Percentiles rank a stretch among this genome's conserved stretches.
phyloP scores from a whole-genome alignment of 2,113 vertebrate species.

The Prietella phreatophila region DNA sequence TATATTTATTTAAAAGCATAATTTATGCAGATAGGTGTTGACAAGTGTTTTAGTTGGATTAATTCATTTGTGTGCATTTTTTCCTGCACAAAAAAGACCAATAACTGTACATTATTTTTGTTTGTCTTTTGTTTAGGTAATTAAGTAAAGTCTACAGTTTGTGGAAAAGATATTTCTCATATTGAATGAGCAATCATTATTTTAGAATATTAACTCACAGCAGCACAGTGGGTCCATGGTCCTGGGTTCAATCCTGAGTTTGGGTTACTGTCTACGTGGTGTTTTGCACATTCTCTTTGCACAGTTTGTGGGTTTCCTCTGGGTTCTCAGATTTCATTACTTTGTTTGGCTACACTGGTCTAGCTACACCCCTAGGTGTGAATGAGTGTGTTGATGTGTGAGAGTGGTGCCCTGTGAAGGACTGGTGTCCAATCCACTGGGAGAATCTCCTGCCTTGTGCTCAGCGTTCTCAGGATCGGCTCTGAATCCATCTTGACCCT shows the following conservation, averaged over 20 bases:
- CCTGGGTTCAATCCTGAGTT: too few relatives aligned
- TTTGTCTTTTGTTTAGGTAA: not conserved
- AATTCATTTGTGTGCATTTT: not conserved
- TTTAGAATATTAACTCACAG: not conserved
- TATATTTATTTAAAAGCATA: not conserved
- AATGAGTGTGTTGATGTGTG: not conserved
- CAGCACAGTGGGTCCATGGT: not conserved
- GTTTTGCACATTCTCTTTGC: not conserved
- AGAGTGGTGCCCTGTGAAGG: not conserved
- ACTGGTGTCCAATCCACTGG: not conserved
- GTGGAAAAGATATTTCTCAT: not conserved
- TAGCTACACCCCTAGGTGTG: not conserved
- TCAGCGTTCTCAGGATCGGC: not conserved
- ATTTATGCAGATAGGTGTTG: not conserved
- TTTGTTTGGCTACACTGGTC: not conserved
- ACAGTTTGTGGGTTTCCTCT: not conserved
- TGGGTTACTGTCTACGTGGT: not conserved
- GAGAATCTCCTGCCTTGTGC: not conserved
- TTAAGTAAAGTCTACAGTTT: slow-evolving; percentile 3
- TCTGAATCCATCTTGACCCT: not conserved
- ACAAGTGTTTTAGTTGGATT: not conserved
- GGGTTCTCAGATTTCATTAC: not conserved
- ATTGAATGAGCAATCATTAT: not conserved
- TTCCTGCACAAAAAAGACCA: not conserved
- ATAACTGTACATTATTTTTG: not conserved